Evolutionary conservation across 1,140 invertebrate species (phyloP).

Genomic region (Ylistrum balloti): DNA sequence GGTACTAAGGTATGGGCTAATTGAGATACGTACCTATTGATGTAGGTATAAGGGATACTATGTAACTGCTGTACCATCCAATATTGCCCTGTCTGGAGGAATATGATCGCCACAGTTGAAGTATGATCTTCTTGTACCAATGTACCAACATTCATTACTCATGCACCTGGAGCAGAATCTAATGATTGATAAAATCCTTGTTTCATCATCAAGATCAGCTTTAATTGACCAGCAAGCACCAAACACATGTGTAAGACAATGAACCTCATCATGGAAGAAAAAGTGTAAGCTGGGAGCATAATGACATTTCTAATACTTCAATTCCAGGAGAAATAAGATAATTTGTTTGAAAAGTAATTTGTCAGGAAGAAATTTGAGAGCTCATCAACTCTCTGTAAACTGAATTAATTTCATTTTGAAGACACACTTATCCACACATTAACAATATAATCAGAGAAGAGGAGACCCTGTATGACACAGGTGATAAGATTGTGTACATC

Average conservation of each 20-base stretch:
- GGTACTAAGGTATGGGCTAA: background rate
- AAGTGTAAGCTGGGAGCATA: background rate
- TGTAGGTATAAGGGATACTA: background rate
- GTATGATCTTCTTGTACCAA: background rate
- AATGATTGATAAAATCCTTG: background rate
- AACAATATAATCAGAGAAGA: background rate
- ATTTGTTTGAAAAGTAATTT: background rate
- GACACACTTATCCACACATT: background rate
- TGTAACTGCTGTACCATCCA: background rate
- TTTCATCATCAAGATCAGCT: background rate
- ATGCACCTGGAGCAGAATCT: background rate
- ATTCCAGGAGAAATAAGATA: background rate
- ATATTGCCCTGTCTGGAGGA: background rate
- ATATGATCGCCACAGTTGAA: background rate
- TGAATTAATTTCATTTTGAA: background rate
- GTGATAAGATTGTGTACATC: conserved; percentile 34
- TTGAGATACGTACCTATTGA: background rate
- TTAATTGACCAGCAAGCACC: background rate
- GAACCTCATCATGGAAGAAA: background rate
- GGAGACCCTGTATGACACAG: background rate
- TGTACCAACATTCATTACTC: background rate
- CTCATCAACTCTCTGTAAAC: background rate
- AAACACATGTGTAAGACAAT: background rate
- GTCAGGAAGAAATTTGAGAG: background rate
- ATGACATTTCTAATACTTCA: no score